Evolutionary conservation across 2,797 vertebrate genomes (phyloP), one percentile per base, ranked within the genome.

Genomic region (Antrozous pallidus): DNA sequence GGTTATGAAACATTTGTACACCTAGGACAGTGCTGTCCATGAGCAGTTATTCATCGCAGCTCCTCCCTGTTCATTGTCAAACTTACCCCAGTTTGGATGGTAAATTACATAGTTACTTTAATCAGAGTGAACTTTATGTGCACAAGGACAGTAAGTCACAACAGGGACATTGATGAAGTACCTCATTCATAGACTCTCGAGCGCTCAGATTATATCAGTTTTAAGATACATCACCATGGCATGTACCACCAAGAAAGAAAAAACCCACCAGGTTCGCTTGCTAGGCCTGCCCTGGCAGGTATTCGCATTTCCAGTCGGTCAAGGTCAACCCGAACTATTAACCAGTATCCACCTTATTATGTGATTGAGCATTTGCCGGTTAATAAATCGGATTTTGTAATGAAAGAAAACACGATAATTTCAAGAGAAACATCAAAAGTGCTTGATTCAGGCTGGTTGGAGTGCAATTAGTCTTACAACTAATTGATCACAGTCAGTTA

Each of bases 71-170:
- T 77, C 91, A 49, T 10, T 69, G 81, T 80, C 77, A 56, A 49
- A 93, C 42, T 93, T 81, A 90, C 18, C 47, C 70, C 47, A 36
- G n/a, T 54, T 49, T 70, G 47, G 31, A 28, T 36, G 63, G 49
- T 69, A 49, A 75, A 67, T 47, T 31, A 63, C 5, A 11, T 4
- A 56, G 9, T 58, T 51, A 47, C 36, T 58, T 83, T 33, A 40
- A 73, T 94, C 74, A 56, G 65, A 38, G n/a, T n/a, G 31, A 74
- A 33, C 42, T 40, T 45, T 69, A 33, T 31, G n/a, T 17, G 75
- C 56, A 47, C 16, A 71, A 87, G 47, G 42, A 58, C 58, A 31
- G 1, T 45, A 88, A 65, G 22, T 61, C 54, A 89, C 86, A 70
- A 28, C 74, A 78, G 54, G 42, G 31, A 49, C 70, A 81, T 63